Evolutionary conservation across 2,797 vertebrate genomes (phyloP).

Genomic region (Hypotaenidia philippensis): DNA sequence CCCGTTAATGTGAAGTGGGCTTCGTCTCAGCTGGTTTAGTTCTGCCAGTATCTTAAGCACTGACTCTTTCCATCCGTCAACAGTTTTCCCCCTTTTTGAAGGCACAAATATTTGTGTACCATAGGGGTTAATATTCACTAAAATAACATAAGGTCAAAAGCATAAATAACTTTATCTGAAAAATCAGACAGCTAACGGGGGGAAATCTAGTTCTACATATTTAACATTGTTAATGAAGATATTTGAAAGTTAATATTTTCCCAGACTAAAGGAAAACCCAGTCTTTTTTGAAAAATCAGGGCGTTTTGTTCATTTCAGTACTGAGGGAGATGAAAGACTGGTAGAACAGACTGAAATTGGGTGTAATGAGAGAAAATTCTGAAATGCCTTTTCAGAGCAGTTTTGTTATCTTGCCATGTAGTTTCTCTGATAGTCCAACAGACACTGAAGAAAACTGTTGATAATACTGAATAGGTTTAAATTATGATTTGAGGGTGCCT

Average conservation of each 20-base stretch:
- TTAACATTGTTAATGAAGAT: not conserved
- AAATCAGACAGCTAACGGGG: not conserved
- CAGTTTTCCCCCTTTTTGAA: not conserved
- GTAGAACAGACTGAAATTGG: not conserved
- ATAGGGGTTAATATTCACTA: not conserved
- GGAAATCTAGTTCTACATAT: not conserved
- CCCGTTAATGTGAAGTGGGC: not conserved
- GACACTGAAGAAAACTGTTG: conserved; percentile 30
- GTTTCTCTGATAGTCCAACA: conserved; percentile 44
- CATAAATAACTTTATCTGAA: not conserved
- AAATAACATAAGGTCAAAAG: not conserved
- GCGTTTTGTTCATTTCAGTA: not conserved
- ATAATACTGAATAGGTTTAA: conserved; percentile 41
- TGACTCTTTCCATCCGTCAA: not conserved
- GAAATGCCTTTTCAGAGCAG: conserved; percentile 35
- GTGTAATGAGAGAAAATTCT: conserved; percentile 32
- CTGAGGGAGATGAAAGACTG: conserved; percentile 29
- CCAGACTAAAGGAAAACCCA: conserved; percentile 24
- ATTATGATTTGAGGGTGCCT: not conserved
- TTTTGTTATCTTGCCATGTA: conserved; percentile 10
- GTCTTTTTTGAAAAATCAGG: conserved; percentile 35
- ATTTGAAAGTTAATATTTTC: conserved; percentile 12
- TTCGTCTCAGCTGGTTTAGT: not conserved
- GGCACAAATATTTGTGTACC: not conserved
- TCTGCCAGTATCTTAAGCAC: not conserved